Evolutionary conservation across 2,797 vertebrate genomes (phyloP), one percentile per base, ranked within the genome.

Genomic region (Gymnocypris eckloni): DNA sequence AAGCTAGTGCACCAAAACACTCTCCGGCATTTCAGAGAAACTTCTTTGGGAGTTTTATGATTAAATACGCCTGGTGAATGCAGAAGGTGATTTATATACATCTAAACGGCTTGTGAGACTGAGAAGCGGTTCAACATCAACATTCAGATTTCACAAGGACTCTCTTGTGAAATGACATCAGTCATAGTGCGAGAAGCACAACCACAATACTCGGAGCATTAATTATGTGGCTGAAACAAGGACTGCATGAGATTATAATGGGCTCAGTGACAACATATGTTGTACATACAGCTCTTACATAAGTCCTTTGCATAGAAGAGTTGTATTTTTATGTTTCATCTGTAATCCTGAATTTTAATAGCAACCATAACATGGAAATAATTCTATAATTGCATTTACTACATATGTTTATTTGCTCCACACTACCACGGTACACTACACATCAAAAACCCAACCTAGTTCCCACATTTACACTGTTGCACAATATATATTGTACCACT

Each of bases 21-120:
- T 84, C 72, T 52, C 9, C n/a, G 50, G 73, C 73, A 83, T 77
- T 54, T 84, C 72, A 76, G 59, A 83, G 43, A 52, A 83, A 83
- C 45, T 66, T 83, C 71, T 39, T 39, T 2, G 59, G 59, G 72
- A 77, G 22, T 77, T 76, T 77, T 8, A 3, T 41, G 45, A 77
- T 66, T 52, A 66, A 76, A 76, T 67, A 69, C 15, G 1, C 43
- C 72, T 66, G 59, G 45, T n/a, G 54, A 83, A 83, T 50, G 39
- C 69, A 72, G n/a, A 83, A 28, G 50, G 16, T 45, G 22, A 56
- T 25, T 41, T 37, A 77, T 77, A 39, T 56, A 39, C 66, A 71
- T 56, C 50, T 52, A 75, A 66, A 75, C 11, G 59, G 81, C n/a
- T 73, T 59, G 43, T 45, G 39, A 61, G 37, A 82, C 37, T 20